Percentiles rank a stretch among this genome's conserved stretches.
Evolutionary conservation across 2,888 invertebrate species (phyloP).

Genomic region (Nasonia oneida): DNA sequence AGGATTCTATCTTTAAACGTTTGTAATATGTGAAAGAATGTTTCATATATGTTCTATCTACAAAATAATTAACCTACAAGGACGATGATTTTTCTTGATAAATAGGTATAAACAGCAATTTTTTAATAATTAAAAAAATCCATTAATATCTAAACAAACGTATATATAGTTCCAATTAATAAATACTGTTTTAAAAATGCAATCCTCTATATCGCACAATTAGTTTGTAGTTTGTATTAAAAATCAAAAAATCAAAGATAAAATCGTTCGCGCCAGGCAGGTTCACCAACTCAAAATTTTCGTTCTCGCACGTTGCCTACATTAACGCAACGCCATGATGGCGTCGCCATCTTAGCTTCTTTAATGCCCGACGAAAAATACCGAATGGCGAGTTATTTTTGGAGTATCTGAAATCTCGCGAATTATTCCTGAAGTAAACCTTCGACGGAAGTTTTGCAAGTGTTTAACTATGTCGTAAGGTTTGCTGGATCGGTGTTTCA

Average conservation of each 20-base stretch:
- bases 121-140: too few species aligned
- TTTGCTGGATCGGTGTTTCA: background rate
- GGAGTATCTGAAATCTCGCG: background rate
- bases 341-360: conserved; percentile 46
- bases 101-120: too few species aligned
- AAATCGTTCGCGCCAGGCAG: background rate
- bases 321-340: background rate
- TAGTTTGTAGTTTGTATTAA: too few species aligned
- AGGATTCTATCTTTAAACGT: too few species aligned
- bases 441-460: background rate
- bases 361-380: background rate
- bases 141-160: too few species aligned
- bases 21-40: too few species aligned
- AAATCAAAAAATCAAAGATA: background rate
- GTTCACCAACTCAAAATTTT: background rate
- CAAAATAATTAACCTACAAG: too few species aligned
- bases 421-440: background rate
- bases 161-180: too few species aligned
- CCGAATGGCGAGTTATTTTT: conserved; percentile 32
- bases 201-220: too few species aligned
- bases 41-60: too few species aligned
- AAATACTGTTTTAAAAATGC: too few species aligned
- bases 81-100: too few species aligned
- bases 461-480: conserved; percentile 38
- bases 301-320: background rate